phyloP scores from a whole-genome alignment of 2,113 vertebrate genomes.

The Thymallus thymallus region DNA sequence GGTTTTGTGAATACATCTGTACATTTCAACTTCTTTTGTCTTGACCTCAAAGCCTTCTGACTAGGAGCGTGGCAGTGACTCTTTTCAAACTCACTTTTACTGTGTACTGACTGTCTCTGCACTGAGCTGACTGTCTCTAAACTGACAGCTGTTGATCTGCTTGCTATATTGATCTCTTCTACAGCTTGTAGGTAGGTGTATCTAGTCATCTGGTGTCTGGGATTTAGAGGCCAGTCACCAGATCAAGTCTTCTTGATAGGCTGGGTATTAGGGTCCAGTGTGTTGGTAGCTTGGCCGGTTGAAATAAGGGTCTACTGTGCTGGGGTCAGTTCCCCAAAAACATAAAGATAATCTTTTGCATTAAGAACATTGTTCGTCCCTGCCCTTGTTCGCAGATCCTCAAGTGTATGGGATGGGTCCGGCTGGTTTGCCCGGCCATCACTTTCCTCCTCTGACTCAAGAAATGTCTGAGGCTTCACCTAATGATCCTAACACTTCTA shows the following conservation, averaged over 20 bases:
- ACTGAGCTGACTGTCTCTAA: background rate
- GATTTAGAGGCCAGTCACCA: no score
- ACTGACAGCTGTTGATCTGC: background rate
- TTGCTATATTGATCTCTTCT: background rate
- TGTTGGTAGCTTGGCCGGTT: background rate
- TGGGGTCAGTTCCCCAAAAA: background rate
- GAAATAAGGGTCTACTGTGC: background rate
- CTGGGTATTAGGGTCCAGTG: background rate
- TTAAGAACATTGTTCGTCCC: no score
- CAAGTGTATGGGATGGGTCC: slow-evolving; percentile 15
- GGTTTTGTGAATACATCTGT: background rate
- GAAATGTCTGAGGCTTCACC: slow-evolving; percentile 1
- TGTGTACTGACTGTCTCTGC: background rate
- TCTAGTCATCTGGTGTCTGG: background rate
- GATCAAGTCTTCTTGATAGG: background rate
- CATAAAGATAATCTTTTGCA: no score
- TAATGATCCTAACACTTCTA: background rate
- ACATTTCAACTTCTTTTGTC: background rate
- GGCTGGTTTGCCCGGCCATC: background rate
- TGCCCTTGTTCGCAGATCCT: background rate
- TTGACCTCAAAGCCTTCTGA: background rate
- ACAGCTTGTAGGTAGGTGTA: background rate
- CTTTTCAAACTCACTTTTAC: slow-evolving; percentile 3
- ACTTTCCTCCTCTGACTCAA: slow-evolving; percentile 31
- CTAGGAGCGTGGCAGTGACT: background rate